Conservation (phyloP, 2,888 invertebrate genomes). For the Trisateles emortualis region DNA sequence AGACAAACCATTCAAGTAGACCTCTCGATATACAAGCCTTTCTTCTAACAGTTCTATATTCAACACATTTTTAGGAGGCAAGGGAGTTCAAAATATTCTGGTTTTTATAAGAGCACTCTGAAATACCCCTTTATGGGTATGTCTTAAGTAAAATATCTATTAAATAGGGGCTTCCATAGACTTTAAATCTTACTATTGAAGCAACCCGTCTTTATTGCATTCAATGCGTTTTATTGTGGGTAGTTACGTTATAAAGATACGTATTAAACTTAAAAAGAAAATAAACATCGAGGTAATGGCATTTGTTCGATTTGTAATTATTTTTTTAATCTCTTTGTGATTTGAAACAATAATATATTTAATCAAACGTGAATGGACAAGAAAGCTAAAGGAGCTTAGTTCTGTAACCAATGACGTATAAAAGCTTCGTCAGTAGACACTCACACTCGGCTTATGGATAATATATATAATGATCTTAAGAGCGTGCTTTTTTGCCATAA, state of each 20-base stretch:
- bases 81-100: slow-evolving; percentile 3
- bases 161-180: slow-evolving; percentile 21
- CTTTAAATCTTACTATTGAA: slow-evolving; percentile 22
- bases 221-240: slow-evolving; percentile 13
- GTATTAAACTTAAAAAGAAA: background rate
- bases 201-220: slow-evolving; percentile 8
- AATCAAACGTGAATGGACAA: too few relatives aligned
- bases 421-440: too few relatives aligned
- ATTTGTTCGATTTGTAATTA: background rate
- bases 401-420: too few relatives aligned
- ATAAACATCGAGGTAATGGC: background rate
- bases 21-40: slow-evolving; percentile 1
- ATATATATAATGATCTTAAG: too few relatives aligned
- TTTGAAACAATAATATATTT: too few relatives aligned
- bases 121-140: slow-evolving; percentile 19
- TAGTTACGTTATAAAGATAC: slow-evolving; percentile 1
- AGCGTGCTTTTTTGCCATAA: too few relatives aligned
- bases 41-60: background rate
- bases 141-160: slow-evolving; percentile 23
- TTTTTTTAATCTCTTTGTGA: background rate
- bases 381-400: too few relatives aligned
- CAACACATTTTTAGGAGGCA: background rate
- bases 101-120: slow-evolving; percentile 11
- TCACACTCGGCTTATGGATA: too few relatives aligned
- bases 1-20: slow-evolving; percentile 7